phyloP scores from a whole-genome alignment of 2,888 invertebrate species.

The Temnothorax ravouxi region DNA sequence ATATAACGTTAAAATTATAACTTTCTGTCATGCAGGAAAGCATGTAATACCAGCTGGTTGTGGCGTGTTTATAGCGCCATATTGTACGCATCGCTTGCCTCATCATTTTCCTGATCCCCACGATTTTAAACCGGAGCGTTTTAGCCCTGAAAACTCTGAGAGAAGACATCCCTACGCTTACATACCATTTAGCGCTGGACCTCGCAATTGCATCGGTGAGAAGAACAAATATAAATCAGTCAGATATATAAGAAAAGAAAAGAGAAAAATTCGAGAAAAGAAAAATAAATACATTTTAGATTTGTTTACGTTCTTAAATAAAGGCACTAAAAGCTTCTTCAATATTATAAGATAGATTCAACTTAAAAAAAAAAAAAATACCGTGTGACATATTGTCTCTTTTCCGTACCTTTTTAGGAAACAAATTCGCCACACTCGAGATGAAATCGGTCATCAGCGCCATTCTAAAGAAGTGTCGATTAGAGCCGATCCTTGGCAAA shows the following conservation, averaged over 20 bases:
- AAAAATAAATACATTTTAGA: background rate
- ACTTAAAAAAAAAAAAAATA: background rate
- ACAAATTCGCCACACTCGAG: constrained; percentile 90
- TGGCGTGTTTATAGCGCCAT: constrained; percentile 88
- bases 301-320: background rate
- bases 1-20: background rate
- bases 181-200: constrained; percentile 89
- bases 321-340: background rate
- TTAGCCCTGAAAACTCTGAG: constrained; percentile 87
- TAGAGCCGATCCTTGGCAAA: constrained; percentile 87
- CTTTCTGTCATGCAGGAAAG: constrained; percentile 16
- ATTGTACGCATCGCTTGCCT: constrained; percentile 88
- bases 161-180: constrained; percentile 88
- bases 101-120: constrained; percentile 88
- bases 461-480: constrained; percentile 87
- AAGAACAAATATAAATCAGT: constrained; percentile 14
- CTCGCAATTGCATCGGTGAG: constrained; percentile 88
- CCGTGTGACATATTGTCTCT: background rate
- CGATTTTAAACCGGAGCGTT: constrained; percentile 88
- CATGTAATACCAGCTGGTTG: constrained; percentile 87
- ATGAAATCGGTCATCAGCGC: constrained; percentile 88
- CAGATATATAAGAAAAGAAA: background rate
- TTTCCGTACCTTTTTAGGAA: constrained; percentile 86
- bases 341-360: background rate
- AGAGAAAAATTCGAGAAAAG: background rate